Conservation (phyloP, 2,797 vertebrate species). For the Euthynnus affinis region DNA sequence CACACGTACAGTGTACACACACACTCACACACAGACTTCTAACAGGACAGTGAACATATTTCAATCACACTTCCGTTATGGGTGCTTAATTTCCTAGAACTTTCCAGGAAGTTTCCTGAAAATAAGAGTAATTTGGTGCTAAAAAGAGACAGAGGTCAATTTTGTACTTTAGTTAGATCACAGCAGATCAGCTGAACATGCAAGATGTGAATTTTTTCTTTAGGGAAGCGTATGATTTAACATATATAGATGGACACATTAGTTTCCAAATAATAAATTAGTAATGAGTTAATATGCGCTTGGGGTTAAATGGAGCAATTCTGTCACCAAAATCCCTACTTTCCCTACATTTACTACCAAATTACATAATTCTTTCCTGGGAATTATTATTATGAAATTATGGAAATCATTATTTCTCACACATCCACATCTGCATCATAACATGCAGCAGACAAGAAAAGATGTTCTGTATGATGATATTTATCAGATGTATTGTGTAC, state of each 20-base stretch:
- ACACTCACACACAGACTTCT: background rate
- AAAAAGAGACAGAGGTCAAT: background rate
- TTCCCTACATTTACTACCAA: background rate
- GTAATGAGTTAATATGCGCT: background rate
- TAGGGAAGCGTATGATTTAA: background rate
- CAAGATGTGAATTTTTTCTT: too few species aligned
- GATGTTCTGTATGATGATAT: background rate
- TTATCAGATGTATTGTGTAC: background rate
- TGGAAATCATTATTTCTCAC: too few species aligned
- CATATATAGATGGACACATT: background rate
- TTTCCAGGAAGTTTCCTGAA: background rate
- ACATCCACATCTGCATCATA: background rate
- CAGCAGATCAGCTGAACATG: background rate
- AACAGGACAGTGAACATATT: background rate
- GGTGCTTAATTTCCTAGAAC: background rate
- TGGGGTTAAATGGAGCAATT: background rate
- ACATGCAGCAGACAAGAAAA: background rate
- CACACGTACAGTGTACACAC: background rate
- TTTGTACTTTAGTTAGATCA: background rate
- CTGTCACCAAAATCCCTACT: background rate
- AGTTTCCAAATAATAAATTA: background rate
- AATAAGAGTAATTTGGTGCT: background rate
- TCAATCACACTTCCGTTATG: background rate
- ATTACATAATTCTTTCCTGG: too few species aligned
- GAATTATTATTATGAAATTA: background rate